phyloP scores from a whole-genome alignment of 2,797 vertebrate genomes.

The Anniella stebbinsi region DNA sequence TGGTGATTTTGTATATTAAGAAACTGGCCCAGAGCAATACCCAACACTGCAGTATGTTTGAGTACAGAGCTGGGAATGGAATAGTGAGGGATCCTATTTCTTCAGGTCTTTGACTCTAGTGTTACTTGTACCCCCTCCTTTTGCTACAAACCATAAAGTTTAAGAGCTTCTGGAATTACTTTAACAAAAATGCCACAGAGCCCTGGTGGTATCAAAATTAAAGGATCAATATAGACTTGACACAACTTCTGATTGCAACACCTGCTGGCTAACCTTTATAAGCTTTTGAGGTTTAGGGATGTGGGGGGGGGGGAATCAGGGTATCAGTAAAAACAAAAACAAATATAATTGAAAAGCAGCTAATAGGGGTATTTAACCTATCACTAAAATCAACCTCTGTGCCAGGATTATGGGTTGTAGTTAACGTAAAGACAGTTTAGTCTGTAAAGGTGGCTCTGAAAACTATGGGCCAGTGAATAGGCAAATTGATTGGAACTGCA shows the following conservation, averaged over 20 bases:
- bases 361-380: constrained; percentile 6
- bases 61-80: background rate
- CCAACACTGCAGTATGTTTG: constrained; percentile 3
- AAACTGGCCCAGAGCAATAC: background rate
- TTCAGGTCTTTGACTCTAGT: background rate
- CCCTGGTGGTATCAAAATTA: background rate
- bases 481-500: constrained; percentile 23
- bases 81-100: background rate
- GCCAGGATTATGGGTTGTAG: constrained; percentile 3
- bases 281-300: background rate
- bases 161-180: constrained; percentile 13
- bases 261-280: background rate
- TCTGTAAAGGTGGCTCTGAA: constrained; percentile 11
- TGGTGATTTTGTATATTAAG: background rate
- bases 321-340: background rate
- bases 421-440: constrained; percentile 4
- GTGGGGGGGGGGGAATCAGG: too few relatives aligned
- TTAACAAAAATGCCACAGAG: constrained; percentile 12
- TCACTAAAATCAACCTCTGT: background rate
- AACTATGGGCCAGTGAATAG: constrained; percentile 10
- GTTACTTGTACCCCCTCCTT: background rate
- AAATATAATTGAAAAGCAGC: constrained; percentile 7
- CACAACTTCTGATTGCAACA: background rate
- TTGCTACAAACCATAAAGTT: constrained; percentile 1
- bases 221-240: background rate